Evolutionary conservation across 2,888 invertebrate genomes (phyloP).

Genomic region (Leptopilina drosophilae): DNA sequence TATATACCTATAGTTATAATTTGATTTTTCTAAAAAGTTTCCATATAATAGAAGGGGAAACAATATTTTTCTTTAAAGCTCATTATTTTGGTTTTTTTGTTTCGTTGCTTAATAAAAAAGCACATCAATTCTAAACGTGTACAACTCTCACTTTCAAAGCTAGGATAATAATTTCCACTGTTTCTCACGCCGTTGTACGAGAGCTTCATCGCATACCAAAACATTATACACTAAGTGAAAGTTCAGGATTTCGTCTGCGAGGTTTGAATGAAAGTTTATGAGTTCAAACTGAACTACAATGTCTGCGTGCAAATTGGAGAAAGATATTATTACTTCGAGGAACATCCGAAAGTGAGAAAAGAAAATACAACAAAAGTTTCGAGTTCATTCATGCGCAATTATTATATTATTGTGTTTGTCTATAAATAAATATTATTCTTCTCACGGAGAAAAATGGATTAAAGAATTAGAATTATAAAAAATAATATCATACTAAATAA

Average conservation of each 20-base stretch:
- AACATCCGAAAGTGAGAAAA: conserved; percentile 32
- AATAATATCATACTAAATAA: no score
- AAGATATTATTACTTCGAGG: conserved; percentile 12
- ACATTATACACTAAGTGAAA: conserved; percentile 56
- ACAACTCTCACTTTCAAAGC: conserved; percentile 30
- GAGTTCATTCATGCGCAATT: neutral
- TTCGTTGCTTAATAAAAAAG: neutral
- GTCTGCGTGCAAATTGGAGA: conserved; percentile 30
- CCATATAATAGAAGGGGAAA: neutral
- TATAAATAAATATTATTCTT: neutral
- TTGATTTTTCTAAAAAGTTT: no score
- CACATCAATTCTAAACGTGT: conserved; percentile 15
- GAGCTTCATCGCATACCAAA: conserved; percentile 49
- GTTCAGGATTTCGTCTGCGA: conserved; percentile 54
- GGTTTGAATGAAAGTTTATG: conserved; percentile 57
- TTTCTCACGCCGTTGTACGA: conserved; percentile 13
- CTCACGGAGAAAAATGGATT: no score
- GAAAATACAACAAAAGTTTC: neutral
- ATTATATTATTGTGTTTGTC: neutral
- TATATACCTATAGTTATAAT: no score
- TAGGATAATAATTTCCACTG: conserved; percentile 34
- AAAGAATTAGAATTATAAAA: no score
- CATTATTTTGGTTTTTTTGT: neutral
- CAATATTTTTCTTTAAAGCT: neutral
- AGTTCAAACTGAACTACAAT: conserved; percentile 39